Percentiles rank a stretch among this genome's conserved stretches.
Evolutionary conservation across 2,888 invertebrate species (phyloP).

Genomic region (Amblyjoppa fuscipennis): DNA sequence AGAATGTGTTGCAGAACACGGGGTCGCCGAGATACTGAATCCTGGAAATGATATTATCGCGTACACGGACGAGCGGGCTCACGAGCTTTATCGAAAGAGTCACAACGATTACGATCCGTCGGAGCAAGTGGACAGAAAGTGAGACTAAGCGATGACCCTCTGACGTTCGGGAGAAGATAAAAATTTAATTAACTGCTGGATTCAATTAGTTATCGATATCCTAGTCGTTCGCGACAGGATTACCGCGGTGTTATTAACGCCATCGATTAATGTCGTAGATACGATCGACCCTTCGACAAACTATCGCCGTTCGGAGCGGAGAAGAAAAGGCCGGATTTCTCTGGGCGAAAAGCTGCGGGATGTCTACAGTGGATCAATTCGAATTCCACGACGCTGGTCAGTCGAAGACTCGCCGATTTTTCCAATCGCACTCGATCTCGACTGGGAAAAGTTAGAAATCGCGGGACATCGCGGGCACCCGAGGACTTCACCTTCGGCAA

Average conservation of each 20-base stretch:
- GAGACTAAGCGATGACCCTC: constrained; percentile 58
- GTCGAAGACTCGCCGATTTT: constrained; percentile 71
- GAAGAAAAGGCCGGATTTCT: constrained; percentile 46
- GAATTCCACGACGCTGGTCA: constrained; percentile 69
- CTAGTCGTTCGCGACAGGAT: neutral
- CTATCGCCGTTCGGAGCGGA: constrained; percentile 67
- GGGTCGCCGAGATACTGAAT: constrained; percentile 83
- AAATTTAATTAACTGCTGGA: neutral
- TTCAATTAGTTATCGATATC: neutral
- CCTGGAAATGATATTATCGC: constrained; percentile 83
- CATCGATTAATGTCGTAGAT: constrained; percentile 67
- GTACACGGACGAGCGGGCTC: constrained; percentile 83
- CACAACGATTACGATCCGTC: constrained; percentile 86
- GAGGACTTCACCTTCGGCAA: constrained; percentile 39
- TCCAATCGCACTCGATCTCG: constrained; percentile 60
- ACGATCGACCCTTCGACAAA: constrained; percentile 70
- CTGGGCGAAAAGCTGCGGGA: constrained; percentile 68
- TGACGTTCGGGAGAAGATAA: neutral
- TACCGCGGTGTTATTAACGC: neutral
- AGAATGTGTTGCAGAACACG: constrained; percentile 73
- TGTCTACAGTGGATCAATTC: constrained; percentile 70
- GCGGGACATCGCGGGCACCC: constrained; percentile 1
- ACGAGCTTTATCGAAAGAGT: constrained; percentile 85
- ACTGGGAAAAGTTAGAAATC: constrained; percentile 59
- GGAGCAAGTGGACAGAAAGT: constrained; percentile 84